These are phyloP conservation scores for Micrastur ruficollis DNA, from an alignment of 2,797 vertebrate species.

Conservation along the genomic window DNA sequence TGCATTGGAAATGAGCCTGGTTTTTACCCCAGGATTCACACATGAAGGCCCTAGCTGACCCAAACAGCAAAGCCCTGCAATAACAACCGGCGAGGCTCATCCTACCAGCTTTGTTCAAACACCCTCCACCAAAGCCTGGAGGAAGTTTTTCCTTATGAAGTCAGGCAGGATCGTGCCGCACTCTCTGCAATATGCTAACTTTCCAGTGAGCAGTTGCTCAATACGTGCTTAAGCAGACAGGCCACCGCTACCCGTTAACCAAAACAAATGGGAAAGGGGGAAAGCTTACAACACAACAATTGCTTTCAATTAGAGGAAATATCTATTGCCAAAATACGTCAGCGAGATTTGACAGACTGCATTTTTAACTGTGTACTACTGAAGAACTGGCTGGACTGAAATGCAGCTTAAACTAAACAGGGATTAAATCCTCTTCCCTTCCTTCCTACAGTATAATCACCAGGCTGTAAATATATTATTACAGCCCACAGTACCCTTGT, in stretches of 20 bases:
- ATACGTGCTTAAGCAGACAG: constrained; percentile 3
- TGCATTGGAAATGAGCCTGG: neutral
- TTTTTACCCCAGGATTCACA: neutral
- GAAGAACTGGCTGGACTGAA: neutral
- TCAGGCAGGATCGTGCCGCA: neutral
- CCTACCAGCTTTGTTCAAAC: neutral
- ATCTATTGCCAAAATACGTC: constrained; percentile 40
- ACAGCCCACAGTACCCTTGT: neutral
- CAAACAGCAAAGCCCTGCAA: neutral
- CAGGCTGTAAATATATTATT: neutral
- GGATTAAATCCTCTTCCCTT: neutral
- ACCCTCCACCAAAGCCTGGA: neutral
- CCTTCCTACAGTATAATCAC: neutral
- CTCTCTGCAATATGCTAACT: neutral
- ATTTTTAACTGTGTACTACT: constrained; percentile 25
- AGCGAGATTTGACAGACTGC: neutral
- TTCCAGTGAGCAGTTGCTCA: constrained; percentile 15
- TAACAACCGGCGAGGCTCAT: neutral
- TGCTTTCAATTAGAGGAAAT: constrained; percentile 55
- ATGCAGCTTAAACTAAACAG: neutral
- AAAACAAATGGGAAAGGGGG: constrained; percentile 20
- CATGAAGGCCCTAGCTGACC: neutral
- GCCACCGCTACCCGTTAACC: neutral
- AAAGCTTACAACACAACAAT: constrained; percentile 34
- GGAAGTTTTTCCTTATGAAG: constrained; percentile 1